Evolutionary conservation across 2,797 vertebrate species (phyloP).

Genomic region (Neosalanx taihuensis): DNA sequence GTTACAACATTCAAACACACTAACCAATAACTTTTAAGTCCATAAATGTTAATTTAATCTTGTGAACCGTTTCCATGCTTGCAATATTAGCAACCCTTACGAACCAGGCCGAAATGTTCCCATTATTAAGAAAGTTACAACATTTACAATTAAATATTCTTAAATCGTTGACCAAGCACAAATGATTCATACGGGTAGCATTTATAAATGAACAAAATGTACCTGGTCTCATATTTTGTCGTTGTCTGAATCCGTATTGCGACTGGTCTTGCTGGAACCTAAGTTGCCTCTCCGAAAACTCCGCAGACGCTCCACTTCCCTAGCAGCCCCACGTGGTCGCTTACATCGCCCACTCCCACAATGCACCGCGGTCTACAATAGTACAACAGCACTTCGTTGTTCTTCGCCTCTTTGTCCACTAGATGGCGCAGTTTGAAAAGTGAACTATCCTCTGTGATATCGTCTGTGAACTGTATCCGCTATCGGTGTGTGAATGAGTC

Average conservation of each 20-base stretch:
- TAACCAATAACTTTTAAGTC: too few relatives aligned
- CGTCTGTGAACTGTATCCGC: too few relatives aligned
- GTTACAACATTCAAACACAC: too few relatives aligned
- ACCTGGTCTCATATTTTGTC: constrained; percentile 43
- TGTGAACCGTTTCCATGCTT: too few relatives aligned
- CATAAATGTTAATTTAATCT: too few relatives aligned
- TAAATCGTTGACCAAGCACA: too few relatives aligned
- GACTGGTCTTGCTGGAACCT: not conserved
- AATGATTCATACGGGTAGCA: not conserved
- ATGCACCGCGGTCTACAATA: constrained; percentile 23
- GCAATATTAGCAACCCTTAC: too few relatives aligned
- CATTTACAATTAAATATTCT: too few relatives aligned
- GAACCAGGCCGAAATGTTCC: not conserved
- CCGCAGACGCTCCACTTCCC: not conserved
- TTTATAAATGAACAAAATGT: not conserved
- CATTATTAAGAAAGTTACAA: not conserved
- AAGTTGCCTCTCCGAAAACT: not conserved
- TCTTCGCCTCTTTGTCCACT: not conserved
- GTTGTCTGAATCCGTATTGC: not conserved
- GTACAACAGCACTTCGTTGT: not conserved
- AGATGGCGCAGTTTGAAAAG: not conserved
- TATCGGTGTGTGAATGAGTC: too few relatives aligned
- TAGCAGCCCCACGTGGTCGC: not conserved
- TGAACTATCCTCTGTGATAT: not conserved
- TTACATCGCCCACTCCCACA: constrained; percentile 40